Evolutionary conservation across 2,888 invertebrate species (phyloP).

Genomic region (Cerastis leucographa): DNA sequence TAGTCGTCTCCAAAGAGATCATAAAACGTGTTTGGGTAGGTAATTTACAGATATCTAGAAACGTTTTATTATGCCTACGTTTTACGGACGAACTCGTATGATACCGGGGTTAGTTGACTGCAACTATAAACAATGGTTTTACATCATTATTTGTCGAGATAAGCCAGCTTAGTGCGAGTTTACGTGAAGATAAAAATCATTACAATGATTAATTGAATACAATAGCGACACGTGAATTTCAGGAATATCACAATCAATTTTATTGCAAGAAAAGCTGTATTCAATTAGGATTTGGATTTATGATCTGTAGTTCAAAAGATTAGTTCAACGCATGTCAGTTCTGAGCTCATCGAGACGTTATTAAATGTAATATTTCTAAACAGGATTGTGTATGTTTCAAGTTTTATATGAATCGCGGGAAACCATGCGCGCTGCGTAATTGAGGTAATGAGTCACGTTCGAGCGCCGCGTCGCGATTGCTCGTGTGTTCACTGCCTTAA

Average conservation of each 20-base stretch:
- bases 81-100: slow-evolving; percentile 21
- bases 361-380: slow-evolving; percentile 42
- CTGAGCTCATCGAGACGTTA: slow-evolving; percentile 31
- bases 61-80: slow-evolving; percentile 27
- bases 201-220: slow-evolving; percentile 40
- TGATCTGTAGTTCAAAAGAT: slow-evolving; percentile 19
- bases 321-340: slow-evolving; percentile 12
- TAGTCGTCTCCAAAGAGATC: background rate
- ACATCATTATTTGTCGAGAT: slow-evolving; percentile 52
- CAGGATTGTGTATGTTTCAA: slow-evolving; percentile 58
- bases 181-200: slow-evolving; percentile 49
- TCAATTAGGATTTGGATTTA: slow-evolving; percentile 24
- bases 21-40: slow-evolving; percentile 12
- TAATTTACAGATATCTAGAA: slow-evolving; percentile 16
- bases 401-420: slow-evolving; percentile 62
- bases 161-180: slow-evolving; percentile 33
- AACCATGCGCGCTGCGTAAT: slow-evolving; percentile 70
- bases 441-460: slow-evolving; percentile 79
- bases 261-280: slow-evolving; percentile 18
- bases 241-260: slow-evolving; percentile 35
- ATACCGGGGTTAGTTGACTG: slow-evolving; percentile 26
- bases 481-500: slow-evolving; percentile 68
- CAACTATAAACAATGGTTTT: slow-evolving; percentile 41
- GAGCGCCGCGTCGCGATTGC: slow-evolving; percentile 49
- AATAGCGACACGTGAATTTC: slow-evolving; percentile 33